phyloP scores from a whole-genome alignment of 2,888 invertebrate genomes.

The Troides aeacus region DNA sequence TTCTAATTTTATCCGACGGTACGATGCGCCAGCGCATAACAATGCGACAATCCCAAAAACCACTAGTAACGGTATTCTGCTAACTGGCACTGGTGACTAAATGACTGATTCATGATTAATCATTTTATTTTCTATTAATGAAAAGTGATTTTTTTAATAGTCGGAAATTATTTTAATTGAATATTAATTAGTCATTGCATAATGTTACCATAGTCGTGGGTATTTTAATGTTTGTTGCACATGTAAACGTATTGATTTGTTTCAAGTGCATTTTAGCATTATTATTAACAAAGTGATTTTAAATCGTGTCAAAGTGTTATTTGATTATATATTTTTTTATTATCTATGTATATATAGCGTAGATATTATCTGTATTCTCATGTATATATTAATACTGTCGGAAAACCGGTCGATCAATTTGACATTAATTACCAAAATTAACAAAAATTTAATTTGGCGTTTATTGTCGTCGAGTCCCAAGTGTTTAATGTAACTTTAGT shows the following conservation, averaged over 20 bases:
- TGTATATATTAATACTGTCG: too few species aligned
- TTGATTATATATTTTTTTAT: neutral
- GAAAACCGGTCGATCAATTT: too few species aligned
- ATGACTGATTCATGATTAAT: neutral
- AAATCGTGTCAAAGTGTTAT: neutral
- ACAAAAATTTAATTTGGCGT: too few species aligned
- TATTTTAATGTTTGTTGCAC: conserved; percentile 12
- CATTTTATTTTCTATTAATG: neutral
- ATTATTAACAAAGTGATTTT: neutral
- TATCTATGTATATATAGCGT: too few species aligned
- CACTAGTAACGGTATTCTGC: too few species aligned
- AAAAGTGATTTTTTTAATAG: conserved; percentile 12
- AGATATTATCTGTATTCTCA: neutral
- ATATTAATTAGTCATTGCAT: neutral
- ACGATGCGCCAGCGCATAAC: too few species aligned
- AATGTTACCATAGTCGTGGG: conserved; percentile 7
- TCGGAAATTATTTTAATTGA: neutral
- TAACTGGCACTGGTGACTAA: too few species aligned
- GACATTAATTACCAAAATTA: too few species aligned
- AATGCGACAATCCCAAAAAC: too few species aligned
- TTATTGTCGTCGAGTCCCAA: too few species aligned
- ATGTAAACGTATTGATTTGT: neutral
- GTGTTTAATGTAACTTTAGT: too few species aligned
- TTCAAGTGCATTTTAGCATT: neutral
- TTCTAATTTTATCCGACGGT: too few species aligned